Percentiles rank a stretch among this genome's conserved stretches.
Conservation (phyloP, 2,113 vertebrate genomes). For the Aptenodytes forsteri region DNA sequence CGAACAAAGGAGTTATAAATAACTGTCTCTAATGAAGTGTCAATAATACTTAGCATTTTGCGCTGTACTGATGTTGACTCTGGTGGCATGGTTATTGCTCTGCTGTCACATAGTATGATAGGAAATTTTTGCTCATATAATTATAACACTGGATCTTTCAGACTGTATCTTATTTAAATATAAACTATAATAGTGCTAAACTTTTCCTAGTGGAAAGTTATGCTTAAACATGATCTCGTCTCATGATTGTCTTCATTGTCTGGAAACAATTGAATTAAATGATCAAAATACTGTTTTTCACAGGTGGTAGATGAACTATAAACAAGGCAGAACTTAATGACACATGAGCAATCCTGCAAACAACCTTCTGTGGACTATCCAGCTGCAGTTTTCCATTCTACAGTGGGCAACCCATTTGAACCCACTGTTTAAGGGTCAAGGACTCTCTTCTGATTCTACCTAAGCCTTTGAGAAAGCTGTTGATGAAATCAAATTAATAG, state of each 20-base stretch:
- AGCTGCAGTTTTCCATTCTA: not conserved
- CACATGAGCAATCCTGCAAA: not conserved
- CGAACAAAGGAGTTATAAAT: conserved; percentile 21
- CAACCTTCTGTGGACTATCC: not conserved
- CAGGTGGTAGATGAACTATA: not conserved
- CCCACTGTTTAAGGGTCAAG: not conserved
- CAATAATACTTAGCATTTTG: not conserved
- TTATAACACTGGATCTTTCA: not conserved
- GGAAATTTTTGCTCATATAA: conserved; percentile 27
- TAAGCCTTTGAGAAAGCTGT: not conserved
- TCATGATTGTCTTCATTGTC: not conserved
- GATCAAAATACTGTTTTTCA: not conserved
- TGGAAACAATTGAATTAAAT: conserved; percentile 1
- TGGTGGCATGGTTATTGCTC: not conserved
- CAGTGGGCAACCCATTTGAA: not conserved
- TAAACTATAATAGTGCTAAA: conserved; percentile 5
- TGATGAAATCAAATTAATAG: not conserved
- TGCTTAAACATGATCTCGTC: not conserved
- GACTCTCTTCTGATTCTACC: not conserved
- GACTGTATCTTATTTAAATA: not conserved
- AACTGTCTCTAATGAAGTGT: not conserved
- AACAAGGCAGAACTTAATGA: not conserved
- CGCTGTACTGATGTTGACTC: not conserved
- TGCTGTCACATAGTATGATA: not conserved
- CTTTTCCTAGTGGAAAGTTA: conserved; percentile 14